Percentiles rank a stretch among this genome's conserved stretches.
Evolutionary conservation across 2,888 invertebrate genomes (phyloP).

Genomic region (Drosophila limbata): DNA sequence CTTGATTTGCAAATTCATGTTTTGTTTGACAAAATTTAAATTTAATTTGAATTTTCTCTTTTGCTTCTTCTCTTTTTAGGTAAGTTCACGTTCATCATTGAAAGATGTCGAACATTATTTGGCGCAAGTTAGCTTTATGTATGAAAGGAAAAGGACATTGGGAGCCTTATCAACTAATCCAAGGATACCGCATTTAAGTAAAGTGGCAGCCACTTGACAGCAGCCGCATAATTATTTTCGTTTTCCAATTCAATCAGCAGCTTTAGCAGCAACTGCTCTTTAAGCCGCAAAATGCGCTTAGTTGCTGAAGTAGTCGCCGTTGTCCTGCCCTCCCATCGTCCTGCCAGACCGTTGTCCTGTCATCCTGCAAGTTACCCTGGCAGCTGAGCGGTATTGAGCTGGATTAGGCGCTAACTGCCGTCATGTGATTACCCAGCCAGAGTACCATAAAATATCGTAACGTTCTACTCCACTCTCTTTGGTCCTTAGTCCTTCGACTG

Average conservation of each 20-base stretch:
- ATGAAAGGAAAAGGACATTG: constrained; percentile 13
- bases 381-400: constrained; percentile 73
- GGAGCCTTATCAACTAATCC: constrained; percentile 21
- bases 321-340: not conserved
- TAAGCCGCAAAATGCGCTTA: constrained; percentile 59
- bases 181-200: constrained; percentile 26
- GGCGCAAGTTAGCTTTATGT: constrained; percentile 40
- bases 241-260: constrained; percentile 72
- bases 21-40: constrained; percentile 55
- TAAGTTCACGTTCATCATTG: constrained; percentile 55
- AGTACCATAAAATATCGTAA: constrained; percentile 51
- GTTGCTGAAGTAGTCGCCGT: constrained; percentile 13
- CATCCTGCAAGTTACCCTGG: constrained; percentile 25
- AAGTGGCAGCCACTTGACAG: constrained; percentile 53
- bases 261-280: constrained; percentile 36
- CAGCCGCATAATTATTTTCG: constrained; percentile 73
- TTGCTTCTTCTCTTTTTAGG: constrained; percentile 61
- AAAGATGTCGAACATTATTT: constrained; percentile 4
- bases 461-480: constrained; percentile 10
- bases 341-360: constrained; percentile 3
- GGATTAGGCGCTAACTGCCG: constrained; percentile 76
- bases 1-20: constrained; percentile 43
- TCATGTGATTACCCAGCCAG: constrained; percentile 61
- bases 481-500: constrained; percentile 3
- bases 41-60: constrained; percentile 52